Evolutionary conservation across 2,797 vertebrate species (phyloP), one percentile per base, ranked within the genome.

Genomic region (Capromys pilorides): DNA sequence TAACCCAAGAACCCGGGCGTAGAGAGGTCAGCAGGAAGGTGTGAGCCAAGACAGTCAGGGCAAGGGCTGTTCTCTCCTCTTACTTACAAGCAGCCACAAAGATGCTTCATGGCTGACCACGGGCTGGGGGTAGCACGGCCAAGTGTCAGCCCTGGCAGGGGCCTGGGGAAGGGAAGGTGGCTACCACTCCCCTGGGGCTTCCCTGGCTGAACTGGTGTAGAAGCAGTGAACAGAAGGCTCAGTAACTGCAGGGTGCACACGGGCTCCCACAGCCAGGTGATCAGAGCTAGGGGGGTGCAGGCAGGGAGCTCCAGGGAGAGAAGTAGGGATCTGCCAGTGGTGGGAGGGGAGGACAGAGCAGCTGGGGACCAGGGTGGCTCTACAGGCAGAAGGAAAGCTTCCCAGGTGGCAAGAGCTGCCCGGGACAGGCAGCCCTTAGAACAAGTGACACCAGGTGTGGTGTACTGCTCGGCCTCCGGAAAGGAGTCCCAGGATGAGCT

Each of bases 11-110:
- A 45, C 36, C 31, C 0, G 62, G 69, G 45, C 61, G 83, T 45
- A 26, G 93, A 86, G 75, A 88, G 78, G 80, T 86, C 90, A 86
- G 31, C n/a, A 21, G 88, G 59, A 82, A 93, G 80, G 75, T 54
- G 57, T 1, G 2, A 78, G 64, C 66, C 4, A 1, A 14, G 85
- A 49, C 66, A 57, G 41, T 75, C 36, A 92, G 54, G 78, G 69
- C 54, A 14, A 75, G 5, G 24, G n/a, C 51, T 3, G 19, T 64
- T n/a, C 49, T 33, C 41, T 69, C 33, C 33, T 64, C 21, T 85
- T 71, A 33, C 10, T 21, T 61, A 94, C 88, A 93, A 77, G 67
- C 14, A 80, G 59, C 49, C 80, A 39, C 0, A 59, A 61, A 39
- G 49, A 67, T 62, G 73, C 67, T 66, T 62, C 41, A 54, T 39